Base-by-base conservation (phyloP, 2,113 vertebrate species). In the Papio anubis region DNA sequence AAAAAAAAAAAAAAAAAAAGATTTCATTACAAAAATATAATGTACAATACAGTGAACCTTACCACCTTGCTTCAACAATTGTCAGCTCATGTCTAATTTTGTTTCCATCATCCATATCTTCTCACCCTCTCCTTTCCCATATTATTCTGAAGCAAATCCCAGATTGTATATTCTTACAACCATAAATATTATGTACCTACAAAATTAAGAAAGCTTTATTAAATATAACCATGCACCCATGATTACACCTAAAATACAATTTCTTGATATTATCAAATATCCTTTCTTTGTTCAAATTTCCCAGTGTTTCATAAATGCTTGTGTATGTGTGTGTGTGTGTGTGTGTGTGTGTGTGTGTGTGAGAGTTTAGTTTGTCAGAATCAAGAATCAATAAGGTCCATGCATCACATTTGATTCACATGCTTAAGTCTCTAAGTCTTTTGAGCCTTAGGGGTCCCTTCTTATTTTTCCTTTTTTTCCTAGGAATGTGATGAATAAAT, bases 141-240 rank as follows among this genome's bases (percentile, higher is more conserved):
- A 84, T 78, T 80, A 86, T 86, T 91, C 9, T 59, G 43, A 91
- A 50, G 64, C 61, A 86, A 95, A 78, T 70, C 40, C 45, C 27
- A 72, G 6, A 89, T 59, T 52, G 79, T 25, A 79, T 61, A 86
- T 57, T 32, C 25, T 45, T 40, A 48, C 14, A 32, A 61, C 10
- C 9, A 73, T 73, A 95, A 86, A 52, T 79, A 87, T 70, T 79
- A 48, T 27, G 11, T 50, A 57, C 40, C 21, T 79, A 40, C 59
- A 70, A 86, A 91, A 79, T 85, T 90, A 84, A 68, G 32, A 40
- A 80, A 55, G 40, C 9, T 85, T 95, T 70, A 86, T 86, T 95
- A 79, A 91, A 59, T 40, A 57, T 43, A 57, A 86, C 35, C 73
- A 75, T 45, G 45, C 45, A 45, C 45, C 45, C 45, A 45, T 89